Evolutionary conservation across 2,797 vertebrate species (phyloP).

Genomic region (Phyllotis vaccarum): DNA sequence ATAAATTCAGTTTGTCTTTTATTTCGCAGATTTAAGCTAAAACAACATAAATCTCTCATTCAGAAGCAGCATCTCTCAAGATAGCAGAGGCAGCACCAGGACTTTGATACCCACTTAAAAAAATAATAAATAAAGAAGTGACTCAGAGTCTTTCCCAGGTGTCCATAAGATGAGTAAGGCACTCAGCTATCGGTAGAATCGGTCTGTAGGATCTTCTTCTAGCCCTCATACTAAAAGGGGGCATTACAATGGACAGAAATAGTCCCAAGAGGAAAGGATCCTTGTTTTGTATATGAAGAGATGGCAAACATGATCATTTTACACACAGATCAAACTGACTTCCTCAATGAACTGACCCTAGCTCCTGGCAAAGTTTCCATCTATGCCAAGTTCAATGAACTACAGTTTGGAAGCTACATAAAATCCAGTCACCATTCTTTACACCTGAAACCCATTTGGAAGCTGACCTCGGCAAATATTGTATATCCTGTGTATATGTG

Average conservation of each 20-base stretch:
- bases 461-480: constrained; percentile 71
- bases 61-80: constrained; percentile 58
- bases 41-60: constrained; percentile 50
- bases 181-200: rapidly evolving
- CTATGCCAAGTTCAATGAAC: constrained; percentile 32
- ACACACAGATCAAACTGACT: constrained; percentile 11
- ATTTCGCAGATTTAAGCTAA: constrained; percentile 72
- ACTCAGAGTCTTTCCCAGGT: neutral
- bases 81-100: neutral
- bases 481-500: constrained; percentile 78
- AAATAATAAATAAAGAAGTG: constrained; percentile 4
- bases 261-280: neutral
- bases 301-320: neutral
- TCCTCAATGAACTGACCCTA: neutral
- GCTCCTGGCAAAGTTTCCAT: neutral
- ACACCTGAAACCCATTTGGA: constrained; percentile 54
- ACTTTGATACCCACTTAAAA: constrained; percentile 62
- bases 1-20: constrained; percentile 65
- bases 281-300: neutral
- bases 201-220: neutral
- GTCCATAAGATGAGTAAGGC: rapidly evolving
- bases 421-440: constrained; percentile 62
- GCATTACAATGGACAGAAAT: neutral
- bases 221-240: neutral
- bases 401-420: constrained; percentile 55